Percentiles rank a stretch among this genome's conserved stretches.
Evolutionary conservation across 2,113 vertebrate species (phyloP).

Genomic region (Pollachius pollachius): DNA sequence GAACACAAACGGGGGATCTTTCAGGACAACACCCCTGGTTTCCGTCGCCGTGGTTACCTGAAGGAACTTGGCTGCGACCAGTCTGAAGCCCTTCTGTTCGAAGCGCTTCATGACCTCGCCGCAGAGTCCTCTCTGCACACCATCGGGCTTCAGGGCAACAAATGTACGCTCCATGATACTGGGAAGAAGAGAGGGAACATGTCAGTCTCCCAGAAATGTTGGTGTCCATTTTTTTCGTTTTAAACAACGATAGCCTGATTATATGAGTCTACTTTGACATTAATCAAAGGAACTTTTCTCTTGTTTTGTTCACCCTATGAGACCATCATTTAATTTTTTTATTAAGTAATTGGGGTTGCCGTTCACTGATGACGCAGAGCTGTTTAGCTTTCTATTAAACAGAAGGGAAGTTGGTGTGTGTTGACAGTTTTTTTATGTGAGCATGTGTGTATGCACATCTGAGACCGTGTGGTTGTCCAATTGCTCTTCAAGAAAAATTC

Average conservation of each 20-base stretch:
- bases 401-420: too few species aligned
- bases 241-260: too few species aligned
- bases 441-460: constrained; percentile 55
- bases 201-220: not conserved
- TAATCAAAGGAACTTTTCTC: too few species aligned
- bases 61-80: constrained; percentile 82
- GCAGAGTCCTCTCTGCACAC: constrained; percentile 86
- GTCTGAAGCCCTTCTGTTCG: constrained; percentile 81
- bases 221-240: too few species aligned
- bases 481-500: not conserved
- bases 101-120: constrained; percentile 91
- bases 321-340: too few species aligned
- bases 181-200: constrained; percentile 13
- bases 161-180: constrained; percentile 81
- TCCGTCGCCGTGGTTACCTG: constrained; percentile 59
- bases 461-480: not conserved
- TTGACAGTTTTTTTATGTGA: not conserved
- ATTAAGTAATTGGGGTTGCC: too few species aligned
- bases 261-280: too few species aligned
- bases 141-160: constrained; percentile 91
- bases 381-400: too few species aligned
- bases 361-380: too few species aligned
- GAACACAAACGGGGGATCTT: too few species aligned
- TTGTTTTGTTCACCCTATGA: too few species aligned
- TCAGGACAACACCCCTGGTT: too few species aligned